Percentiles rank a stretch among this genome's conserved stretches.
phyloP scores from a whole-genome alignment of 2,888 invertebrate genomes.

The Erebia epiphron region DNA sequence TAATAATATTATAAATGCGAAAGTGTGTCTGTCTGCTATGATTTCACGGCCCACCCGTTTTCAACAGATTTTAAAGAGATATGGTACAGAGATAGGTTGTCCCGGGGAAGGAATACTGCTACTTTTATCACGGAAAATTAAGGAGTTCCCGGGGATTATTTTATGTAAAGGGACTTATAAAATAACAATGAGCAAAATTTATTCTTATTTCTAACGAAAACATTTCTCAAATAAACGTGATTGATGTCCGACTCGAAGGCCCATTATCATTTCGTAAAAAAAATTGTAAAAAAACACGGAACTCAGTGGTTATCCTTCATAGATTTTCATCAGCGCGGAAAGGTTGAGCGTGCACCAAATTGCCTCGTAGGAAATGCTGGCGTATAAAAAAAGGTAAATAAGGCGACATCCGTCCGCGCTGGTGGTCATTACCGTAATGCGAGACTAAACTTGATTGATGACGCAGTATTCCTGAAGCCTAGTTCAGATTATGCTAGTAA shows the following conservation, averaged over 20 bases:
- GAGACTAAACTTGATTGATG: constrained; percentile 83
- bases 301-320: constrained; percentile 67
- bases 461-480: constrained; percentile 46
- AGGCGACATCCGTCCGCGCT: constrained; percentile 76
- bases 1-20: no score
- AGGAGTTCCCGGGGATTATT: no score
- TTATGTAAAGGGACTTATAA: not conserved
- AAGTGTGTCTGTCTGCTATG: no score
- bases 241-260: constrained; percentile 34
- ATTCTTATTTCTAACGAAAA: constrained; percentile 35
- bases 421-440: constrained; percentile 82
- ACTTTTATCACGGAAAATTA: no score
- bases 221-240: constrained; percentile 34
- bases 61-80: no score
- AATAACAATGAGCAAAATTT: constrained; percentile 7
- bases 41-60: no score
- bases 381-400: constrained; percentile 72
- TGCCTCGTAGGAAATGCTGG: constrained; percentile 50
- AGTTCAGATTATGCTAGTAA: constrained; percentile 27
- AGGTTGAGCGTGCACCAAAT: constrained; percentile 75
- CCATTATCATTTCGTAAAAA: constrained; percentile 38
- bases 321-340: constrained; percentile 77
- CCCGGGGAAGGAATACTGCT: no score
- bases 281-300: constrained; percentile 44
- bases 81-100: no score